These are phyloP conservation scores for Pelusios castaneus DNA, from an alignment of 2,113 vertebrate species.

Conservation along the genomic window DNA sequence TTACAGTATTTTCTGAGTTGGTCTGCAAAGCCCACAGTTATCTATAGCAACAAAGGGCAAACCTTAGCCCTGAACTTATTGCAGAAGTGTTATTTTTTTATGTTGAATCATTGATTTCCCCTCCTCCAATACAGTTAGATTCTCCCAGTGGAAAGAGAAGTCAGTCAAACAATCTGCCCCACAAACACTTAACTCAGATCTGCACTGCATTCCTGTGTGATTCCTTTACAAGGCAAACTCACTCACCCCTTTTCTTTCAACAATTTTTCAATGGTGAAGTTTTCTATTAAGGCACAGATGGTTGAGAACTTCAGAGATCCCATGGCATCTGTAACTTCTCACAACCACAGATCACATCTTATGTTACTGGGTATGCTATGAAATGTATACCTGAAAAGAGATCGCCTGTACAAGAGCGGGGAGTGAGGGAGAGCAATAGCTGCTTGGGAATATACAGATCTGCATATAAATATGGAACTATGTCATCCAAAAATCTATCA, in stretches of 20 bases:
- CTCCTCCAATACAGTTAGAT: neutral
- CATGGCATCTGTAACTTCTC: neutral
- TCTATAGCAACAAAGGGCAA: neutral
- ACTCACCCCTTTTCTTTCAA: neutral
- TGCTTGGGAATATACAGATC: neutral
- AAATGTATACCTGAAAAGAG: neutral
- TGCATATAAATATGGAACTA: neutral
- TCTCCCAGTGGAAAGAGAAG: neutral
- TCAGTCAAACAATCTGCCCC: neutral
- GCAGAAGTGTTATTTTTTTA: neutral
- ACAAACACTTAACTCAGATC: neutral
- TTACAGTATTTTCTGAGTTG: neutral
- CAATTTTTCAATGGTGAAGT: neutral
- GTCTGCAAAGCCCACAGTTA: rapidly evolving
- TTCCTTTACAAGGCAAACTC: neutral
- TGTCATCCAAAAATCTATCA: neutral
- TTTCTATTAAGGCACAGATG: neutral
- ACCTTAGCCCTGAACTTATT: neutral
- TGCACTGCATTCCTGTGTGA: neutral
- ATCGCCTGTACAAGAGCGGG: neutral
- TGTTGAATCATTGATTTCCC: neutral
- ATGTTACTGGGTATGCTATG: neutral
- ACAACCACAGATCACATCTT: neutral
- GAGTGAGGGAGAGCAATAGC: neutral
- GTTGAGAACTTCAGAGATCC: neutral